Conservation (phyloP, 1,140 invertebrate species). For the Gryon sp. region DNA sequence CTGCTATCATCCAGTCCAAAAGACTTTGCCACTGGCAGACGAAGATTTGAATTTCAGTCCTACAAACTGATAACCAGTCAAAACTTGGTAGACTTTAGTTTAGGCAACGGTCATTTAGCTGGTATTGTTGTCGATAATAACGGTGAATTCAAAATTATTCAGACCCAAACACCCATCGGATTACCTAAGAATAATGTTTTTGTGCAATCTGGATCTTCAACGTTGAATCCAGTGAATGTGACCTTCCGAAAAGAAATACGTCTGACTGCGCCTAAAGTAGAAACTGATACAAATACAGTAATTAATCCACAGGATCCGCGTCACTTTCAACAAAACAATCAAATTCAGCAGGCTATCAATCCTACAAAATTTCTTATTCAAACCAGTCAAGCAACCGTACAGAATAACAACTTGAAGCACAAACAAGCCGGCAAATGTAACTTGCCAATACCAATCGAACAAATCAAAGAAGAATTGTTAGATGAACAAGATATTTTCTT, state of each 20-base stretch:
- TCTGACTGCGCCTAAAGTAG: constrained; percentile 70
- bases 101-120: constrained; percentile 81
- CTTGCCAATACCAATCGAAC: constrained; percentile 75
- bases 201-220: constrained; percentile 72
- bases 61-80: constrained; percentile 83
- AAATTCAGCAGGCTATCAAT: constrained; percentile 71
- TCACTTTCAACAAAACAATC: constrained; percentile 67
- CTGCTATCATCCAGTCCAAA: constrained; percentile 89
- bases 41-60: constrained; percentile 83
- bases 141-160: constrained; percentile 84
- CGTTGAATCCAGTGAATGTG: constrained; percentile 72
- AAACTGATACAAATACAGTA: constrained; percentile 65
- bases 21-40: constrained; percentile 84
- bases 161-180: constrained; percentile 74
- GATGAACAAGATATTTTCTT: constrained; percentile 87
- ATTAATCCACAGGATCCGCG: constrained; percentile 56
- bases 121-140: constrained; percentile 84
- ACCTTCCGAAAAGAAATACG: constrained; percentile 76
- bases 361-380: constrained; percentile 76
- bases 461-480: constrained; percentile 80
- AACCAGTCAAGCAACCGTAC: constrained; percentile 65
- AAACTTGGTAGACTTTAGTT: constrained; percentile 81
- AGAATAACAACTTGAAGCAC: constrained; percentile 69
- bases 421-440: constrained; percentile 64
- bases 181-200: constrained; percentile 79